Percentiles rank a stretch among this genome's conserved stretches.
phyloP scores from a whole-genome alignment of 1,140 invertebrate genomes.

The Formica selysi region DNA sequence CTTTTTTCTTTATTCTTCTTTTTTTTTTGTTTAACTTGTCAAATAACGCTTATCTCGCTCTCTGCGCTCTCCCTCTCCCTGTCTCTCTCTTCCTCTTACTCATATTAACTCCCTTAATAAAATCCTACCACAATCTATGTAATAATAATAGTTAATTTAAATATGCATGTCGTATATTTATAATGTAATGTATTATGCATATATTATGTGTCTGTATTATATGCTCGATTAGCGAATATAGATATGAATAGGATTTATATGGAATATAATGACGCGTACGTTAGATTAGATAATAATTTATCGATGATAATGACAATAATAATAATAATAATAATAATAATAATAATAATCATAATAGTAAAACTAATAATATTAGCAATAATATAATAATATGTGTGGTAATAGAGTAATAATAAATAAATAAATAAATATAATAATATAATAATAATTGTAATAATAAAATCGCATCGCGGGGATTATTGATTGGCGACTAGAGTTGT shows the following conservation, averaged over 20 bases:
- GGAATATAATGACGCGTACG: conserved; percentile 68
- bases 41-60: conserved; percentile 71
- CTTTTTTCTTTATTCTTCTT: conserved; percentile 64
- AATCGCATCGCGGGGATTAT: conserved; percentile 34
- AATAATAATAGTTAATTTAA: conserved; percentile 68
- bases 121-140: conserved; percentile 69
- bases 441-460: conserved; percentile 54
- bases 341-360: conserved; percentile 58
- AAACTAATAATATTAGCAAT: conserved; percentile 59
- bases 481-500: conserved; percentile 53
- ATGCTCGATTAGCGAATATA: conserved; percentile 75
- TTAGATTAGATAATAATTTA: conserved; percentile 72
- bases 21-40: conserved; percentile 82
- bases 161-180: conserved; percentile 59
- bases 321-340: conserved; percentile 78
- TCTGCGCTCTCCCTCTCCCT: conserved; percentile 41
- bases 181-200: conserved; percentile 66
- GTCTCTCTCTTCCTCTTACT: conserved; percentile 31
- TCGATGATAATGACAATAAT: conserved; percentile 79
- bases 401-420: conserved; percentile 40
- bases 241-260: conserved; percentile 75
- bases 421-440: conserved; percentile 55
- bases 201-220: conserved; percentile 63
- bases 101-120: conserved; percentile 75
- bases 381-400: conserved; percentile 23